Evolutionary conservation across 2,797 vertebrate species (phyloP).

Genomic region (Scyliorhinus canicula): DNA sequence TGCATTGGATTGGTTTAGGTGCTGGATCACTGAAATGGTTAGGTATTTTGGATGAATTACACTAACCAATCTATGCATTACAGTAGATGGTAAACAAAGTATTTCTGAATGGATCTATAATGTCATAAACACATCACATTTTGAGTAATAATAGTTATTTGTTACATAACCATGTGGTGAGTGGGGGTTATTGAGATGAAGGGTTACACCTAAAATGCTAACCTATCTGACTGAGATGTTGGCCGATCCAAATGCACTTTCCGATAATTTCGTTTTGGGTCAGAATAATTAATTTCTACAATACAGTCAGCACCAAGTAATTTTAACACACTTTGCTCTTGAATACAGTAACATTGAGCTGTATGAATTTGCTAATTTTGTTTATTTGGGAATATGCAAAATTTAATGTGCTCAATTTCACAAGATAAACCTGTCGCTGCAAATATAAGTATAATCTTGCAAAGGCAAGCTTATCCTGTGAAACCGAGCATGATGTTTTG

Average conservation of each 20-base stretch:
- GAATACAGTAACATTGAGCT: background rate
- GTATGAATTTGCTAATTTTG: background rate
- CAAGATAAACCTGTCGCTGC: too few species aligned
- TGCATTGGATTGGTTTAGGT: background rate
- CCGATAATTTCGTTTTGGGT: background rate
- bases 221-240: background rate
- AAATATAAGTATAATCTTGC: background rate
- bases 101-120: background rate
- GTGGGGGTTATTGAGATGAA: background rate
- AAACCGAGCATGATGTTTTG: background rate
- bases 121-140: background rate
- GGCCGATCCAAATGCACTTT: background rate
- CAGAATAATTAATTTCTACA: background rate
- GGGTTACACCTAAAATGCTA: background rate
- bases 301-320: background rate
- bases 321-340: background rate
- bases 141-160: background rate
- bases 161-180: background rate
- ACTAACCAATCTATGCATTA: background rate
- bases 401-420: background rate
- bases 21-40: background rate
- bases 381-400: constrained; percentile 5
- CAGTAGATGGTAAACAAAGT: background rate
- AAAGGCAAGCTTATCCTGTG: background rate
- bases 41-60: background rate